Percentiles rank a stretch among this genome's conserved stretches.
Conservation (phyloP, 2,888 invertebrate genomes). For the Rhagonycha fulva region DNA sequence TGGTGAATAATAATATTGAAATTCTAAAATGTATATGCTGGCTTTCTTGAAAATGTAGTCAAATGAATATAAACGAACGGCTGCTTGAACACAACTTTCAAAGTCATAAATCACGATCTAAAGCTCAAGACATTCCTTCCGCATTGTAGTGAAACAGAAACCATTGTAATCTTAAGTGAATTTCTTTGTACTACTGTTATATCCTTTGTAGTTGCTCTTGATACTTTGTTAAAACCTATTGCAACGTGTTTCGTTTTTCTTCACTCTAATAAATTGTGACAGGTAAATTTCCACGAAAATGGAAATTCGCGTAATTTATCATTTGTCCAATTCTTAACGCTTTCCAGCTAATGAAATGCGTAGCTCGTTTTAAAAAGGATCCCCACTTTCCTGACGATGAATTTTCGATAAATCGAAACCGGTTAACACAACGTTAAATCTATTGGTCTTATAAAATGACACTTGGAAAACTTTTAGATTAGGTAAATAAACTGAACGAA, state of each 20-base stretch:
- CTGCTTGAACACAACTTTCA: conserved; percentile 22
- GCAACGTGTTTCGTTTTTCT: conserved; percentile 8
- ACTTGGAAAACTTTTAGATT: neutral
- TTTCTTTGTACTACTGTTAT: conserved; percentile 27
- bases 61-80: conserved; percentile 29
- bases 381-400: neutral
- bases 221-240: conserved; percentile 23
- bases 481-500: neutral
- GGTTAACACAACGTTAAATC: neutral
- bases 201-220: conserved; percentile 22
- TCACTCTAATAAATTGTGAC: conserved; percentile 2
- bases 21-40: conserved; percentile 15
- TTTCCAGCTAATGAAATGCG: neutral
- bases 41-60: conserved; percentile 19
- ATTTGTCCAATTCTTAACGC: neutral
- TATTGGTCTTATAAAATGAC: neutral
- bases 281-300: conserved; percentile 2
- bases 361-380: neutral
- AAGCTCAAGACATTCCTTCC: conserved; percentile 21
- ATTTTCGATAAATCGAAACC: neutral
- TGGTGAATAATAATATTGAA: conserved; percentile 25
- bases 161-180: conserved; percentile 29
- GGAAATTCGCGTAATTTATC: conserved; percentile 5
- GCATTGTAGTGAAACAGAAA: conserved; percentile 25
- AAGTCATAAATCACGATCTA: conserved; percentile 27